Conservation (phyloP, 2,888 invertebrate species). For the Coelogynopora nodosa region DNA sequence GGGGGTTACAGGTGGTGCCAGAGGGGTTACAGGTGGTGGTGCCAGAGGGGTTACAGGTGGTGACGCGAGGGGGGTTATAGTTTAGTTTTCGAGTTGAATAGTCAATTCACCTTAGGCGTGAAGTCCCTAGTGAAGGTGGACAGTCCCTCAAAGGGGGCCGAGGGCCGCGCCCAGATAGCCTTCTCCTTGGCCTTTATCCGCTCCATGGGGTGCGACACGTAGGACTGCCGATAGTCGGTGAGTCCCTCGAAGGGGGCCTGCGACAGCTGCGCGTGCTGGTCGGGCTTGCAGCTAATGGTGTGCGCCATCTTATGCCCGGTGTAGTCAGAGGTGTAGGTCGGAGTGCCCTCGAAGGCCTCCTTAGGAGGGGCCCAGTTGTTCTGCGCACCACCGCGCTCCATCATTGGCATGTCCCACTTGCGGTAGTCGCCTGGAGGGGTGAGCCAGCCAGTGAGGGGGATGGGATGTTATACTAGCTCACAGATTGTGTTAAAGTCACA, state of each 20-base stretch:
- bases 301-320: constrained; percentile 52
- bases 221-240: constrained; percentile 58
- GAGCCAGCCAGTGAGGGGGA: too few species aligned
- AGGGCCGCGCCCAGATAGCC: constrained; percentile 40
- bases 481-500: too few species aligned
- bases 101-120: constrained; percentile 48
- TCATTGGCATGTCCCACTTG: constrained; percentile 54
- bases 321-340: constrained; percentile 58
- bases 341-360: constrained; percentile 56
- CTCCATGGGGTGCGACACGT: constrained; percentile 56
- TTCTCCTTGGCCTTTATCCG: constrained; percentile 41
- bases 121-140: constrained; percentile 49
- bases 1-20: too few species aligned
- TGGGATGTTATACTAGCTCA: too few species aligned
- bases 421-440: constrained; percentile 55
- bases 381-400: constrained; percentile 46
- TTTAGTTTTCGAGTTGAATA: too few species aligned
- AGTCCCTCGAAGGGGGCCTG: constrained; percentile 56
- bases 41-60: too few species aligned
- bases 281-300: constrained; percentile 56
- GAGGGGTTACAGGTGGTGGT: too few species aligned
- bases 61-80: too few species aligned
- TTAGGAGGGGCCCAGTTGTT: constrained; percentile 54
- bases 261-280: constrained; percentile 53
- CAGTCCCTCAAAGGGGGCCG: constrained; percentile 46